These are phyloP conservation scores for Trimorus sp. DNA, from an alignment of 2,888 invertebrate genomes.

Conservation along the genomic window DNA sequence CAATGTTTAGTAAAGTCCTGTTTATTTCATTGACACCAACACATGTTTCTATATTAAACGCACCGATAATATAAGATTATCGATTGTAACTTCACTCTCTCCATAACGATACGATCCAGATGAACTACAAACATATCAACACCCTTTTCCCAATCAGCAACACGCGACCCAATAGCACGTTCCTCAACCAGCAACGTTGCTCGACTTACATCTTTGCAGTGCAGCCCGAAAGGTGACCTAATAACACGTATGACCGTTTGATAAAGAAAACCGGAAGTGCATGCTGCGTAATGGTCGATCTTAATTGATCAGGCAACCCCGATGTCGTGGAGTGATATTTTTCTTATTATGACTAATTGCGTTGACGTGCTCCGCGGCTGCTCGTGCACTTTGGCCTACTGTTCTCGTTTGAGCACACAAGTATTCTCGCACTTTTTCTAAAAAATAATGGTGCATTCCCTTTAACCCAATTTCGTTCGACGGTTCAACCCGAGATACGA, in stretches of 20 bases:
- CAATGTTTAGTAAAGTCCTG: no score
- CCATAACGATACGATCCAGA: no score
- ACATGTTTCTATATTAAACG: no score
- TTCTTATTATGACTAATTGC: constrained; percentile 63
- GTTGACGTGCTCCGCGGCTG: constrained; percentile 47
- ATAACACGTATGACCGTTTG: constrained; percentile 20
- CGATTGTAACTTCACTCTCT: no score
- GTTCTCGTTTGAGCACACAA: constrained; percentile 41
- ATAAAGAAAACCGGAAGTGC: constrained; percentile 67
- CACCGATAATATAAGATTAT: no score
- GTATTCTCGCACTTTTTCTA: constrained; percentile 26
- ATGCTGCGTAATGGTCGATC: constrained; percentile 67
- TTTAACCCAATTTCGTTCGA: constrained; percentile 57
- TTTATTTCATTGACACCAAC: no score
- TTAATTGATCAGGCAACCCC: constrained; percentile 65
- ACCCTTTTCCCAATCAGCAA: no score
- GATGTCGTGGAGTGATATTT: constrained; percentile 64
- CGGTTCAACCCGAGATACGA: constrained; percentile 38
- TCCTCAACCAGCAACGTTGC: no score
- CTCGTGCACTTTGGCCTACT: constrained; percentile 58
- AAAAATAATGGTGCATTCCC: constrained; percentile 45
- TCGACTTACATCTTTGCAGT: neutral
- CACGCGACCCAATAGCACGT: no score
- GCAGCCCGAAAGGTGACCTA: constrained; percentile 21
- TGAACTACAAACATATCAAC: no score